A percentile compares a stretch with the other conserved stretches of the same genome.
Conservation (phyloP, 2,113 vertebrate species). For the Labeo rohita region DNA sequence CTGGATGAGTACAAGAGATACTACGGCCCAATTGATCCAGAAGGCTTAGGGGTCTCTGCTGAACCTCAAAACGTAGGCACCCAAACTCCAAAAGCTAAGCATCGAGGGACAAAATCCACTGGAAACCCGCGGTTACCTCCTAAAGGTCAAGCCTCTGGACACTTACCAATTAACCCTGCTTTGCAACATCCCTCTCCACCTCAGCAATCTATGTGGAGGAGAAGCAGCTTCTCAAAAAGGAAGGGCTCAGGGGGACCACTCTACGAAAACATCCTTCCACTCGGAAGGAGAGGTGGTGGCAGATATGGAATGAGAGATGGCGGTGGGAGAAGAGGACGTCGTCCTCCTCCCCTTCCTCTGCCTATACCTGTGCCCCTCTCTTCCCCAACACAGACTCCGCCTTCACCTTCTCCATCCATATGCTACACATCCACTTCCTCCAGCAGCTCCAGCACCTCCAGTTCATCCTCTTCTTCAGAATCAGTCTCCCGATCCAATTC, state of each 20-base stretch:
- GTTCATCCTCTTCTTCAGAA: conserved; percentile 70
- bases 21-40: conserved; percentile 90
- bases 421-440: conserved; percentile 76
- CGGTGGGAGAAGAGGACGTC: conserved; percentile 69
- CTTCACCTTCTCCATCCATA: conserved; percentile 73
- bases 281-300: conserved; percentile 79
- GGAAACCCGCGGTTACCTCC: conserved; percentile 68
- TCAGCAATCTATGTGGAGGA: conserved; percentile 74
- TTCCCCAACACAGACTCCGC: conserved; percentile 75
- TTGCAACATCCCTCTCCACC: conserved; percentile 70
- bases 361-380: conserved; percentile 75
- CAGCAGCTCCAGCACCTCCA: conserved; percentile 74
- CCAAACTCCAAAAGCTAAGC: conserved; percentile 73
- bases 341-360: conserved; percentile 72
- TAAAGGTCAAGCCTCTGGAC: conserved; percentile 67
- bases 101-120: conserved; percentile 68
- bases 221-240: conserved; percentile 73
- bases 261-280: conserved; percentile 78
- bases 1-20: conserved; percentile 89
- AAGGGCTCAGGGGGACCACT: conserved; percentile 74
- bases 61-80: conserved; percentile 68
- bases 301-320: conserved; percentile 72
- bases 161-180: conserved; percentile 69
- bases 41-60: conserved; percentile 77
- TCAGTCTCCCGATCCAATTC: conserved; percentile 76